A percentile compares a stretch with the other conserved stretches of the same genome.
Evolutionary conservation across 2,797 vertebrate species (phyloP).

Genomic region (Arctocebus calabarensis): DNA sequence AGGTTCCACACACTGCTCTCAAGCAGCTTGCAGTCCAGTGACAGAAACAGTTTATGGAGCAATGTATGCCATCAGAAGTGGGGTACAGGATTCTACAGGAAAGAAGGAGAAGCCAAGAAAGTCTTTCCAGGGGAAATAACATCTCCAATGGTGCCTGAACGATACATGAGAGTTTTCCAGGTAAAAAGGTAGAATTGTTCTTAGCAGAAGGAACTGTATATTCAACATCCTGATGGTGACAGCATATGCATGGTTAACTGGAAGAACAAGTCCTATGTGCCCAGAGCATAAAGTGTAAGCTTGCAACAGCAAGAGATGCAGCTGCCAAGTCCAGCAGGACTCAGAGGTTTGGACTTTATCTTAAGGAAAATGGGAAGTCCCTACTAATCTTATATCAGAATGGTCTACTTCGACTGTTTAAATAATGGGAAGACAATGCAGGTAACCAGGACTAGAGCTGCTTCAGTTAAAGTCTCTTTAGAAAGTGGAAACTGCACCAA

Average conservation of each 20-base stretch:
- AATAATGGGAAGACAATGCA: not conserved
- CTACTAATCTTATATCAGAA: constrained; percentile 15
- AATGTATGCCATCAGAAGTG: not conserved
- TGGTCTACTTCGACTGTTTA: not conserved
- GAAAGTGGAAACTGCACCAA: not conserved
- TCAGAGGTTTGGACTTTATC: not conserved
- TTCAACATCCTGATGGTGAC: not conserved
- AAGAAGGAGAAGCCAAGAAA: not conserved
- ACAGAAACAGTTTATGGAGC: not conserved
- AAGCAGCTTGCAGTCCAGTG: constrained; percentile 1
- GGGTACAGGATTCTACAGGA: not conserved
- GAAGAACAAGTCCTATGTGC: not conserved
- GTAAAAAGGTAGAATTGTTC: not conserved
- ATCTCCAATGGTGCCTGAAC: not conserved
- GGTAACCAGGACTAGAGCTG: fast-evolving
- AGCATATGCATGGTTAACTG: fast-evolving
- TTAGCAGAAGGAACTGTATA: not conserved
- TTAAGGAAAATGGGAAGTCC: not conserved
- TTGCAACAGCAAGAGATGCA: not conserved
- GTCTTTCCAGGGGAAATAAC: not conserved
- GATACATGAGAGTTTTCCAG: not conserved
- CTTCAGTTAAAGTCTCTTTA: not conserved
- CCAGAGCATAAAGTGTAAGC: not conserved
- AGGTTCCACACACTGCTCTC: not conserved
- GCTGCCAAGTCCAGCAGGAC: not conserved